Percentiles rank a stretch among this genome's conserved stretches.
phyloP scores from a whole-genome alignment of 2,113 vertebrate species.

The Spermophilus dauricus region DNA sequence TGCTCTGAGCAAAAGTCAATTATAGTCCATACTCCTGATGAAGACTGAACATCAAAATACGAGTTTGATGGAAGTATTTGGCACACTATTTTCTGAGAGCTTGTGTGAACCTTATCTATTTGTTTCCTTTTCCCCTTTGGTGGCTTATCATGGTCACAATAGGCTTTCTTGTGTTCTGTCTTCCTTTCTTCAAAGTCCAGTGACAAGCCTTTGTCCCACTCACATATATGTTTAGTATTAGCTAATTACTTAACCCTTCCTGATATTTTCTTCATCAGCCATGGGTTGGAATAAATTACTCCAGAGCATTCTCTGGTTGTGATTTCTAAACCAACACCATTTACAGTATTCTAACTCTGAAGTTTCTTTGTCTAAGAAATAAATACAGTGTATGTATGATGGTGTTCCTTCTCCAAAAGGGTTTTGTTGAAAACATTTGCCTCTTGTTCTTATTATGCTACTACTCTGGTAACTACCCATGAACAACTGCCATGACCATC shows the following conservation, averaged over 20 bases:
- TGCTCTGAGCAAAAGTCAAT: slow-evolving; percentile 80
- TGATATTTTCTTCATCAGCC: slow-evolving; percentile 67
- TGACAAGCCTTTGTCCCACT: slow-evolving; percentile 47
- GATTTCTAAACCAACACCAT: slow-evolving; percentile 35
- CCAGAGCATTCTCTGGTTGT: slow-evolving; percentile 62
- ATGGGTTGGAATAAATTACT: slow-evolving; percentile 68
- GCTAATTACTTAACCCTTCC: slow-evolving; percentile 67
- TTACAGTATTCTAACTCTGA: neutral
- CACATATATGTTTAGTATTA: slow-evolving; percentile 58
- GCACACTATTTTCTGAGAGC: neutral
- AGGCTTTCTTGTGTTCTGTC: neutral
- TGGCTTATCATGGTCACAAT: neutral
- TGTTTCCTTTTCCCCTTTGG: neutral
- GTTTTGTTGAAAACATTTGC: slow-evolving; percentile 24
- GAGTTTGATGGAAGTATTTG: neutral
- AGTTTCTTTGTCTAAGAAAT: slow-evolving; percentile 56
- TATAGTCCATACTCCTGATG: slow-evolving; percentile 51
- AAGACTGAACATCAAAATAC: slow-evolving; percentile 59
- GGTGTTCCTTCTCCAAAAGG: neutral
- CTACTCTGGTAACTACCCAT: neutral
- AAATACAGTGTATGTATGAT: neutral
- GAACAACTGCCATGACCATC: neutral
- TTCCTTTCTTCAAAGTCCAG: slow-evolving; percentile 62
- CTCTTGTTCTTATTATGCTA: neutral
- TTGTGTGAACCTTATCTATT: neutral